Evolutionary conservation across 2,888 invertebrate genomes (phyloP).

Genomic region (Nomada hirtipes): DNA sequence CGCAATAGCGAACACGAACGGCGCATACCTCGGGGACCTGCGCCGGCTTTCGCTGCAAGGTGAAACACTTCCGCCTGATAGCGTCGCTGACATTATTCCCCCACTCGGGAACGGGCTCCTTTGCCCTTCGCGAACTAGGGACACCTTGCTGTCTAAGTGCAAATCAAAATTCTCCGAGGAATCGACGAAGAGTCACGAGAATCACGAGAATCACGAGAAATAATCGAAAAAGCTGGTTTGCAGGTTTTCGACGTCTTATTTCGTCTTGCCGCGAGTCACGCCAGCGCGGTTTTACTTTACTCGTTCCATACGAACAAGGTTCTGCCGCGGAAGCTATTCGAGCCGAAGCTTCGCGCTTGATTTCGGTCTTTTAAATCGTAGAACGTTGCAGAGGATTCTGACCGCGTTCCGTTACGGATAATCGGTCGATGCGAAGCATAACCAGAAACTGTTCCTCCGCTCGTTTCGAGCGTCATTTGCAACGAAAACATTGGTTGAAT

Average conservation of each 20-base stretch:
- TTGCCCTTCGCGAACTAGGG: neutral
- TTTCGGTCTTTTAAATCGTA: conserved; percentile 1
- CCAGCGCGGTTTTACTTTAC: neutral
- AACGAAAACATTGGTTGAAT: neutral
- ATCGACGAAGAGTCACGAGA: neutral
- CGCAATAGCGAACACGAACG: conserved; percentile 39
- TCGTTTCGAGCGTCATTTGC: neutral
- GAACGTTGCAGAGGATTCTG: conserved; percentile 1
- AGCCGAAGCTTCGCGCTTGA: neutral
- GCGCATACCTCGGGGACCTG: conserved; percentile 55
- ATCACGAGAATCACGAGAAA: neutral
- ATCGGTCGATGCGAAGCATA: neutral
- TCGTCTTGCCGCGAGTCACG: conserved; percentile 6
- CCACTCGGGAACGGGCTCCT: conserved; percentile 4
- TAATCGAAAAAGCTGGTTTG: neutral
- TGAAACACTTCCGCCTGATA: conserved; percentile 55
- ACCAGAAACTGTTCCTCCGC: neutral
- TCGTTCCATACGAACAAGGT: neutral
- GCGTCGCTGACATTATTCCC: conserved; percentile 3
- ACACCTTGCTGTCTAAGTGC: neutral
- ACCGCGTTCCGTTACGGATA: too few species aligned
- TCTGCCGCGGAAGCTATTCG: conserved; percentile 13
- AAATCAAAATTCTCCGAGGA: neutral
- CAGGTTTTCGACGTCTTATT: neutral
- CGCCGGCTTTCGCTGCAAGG: conserved; percentile 54